A percentile compares a stretch with the other conserved stretches of the same genome.
Conservation (phyloP, 2,113 vertebrate genomes). For the Fregetta grallaria region DNA sequence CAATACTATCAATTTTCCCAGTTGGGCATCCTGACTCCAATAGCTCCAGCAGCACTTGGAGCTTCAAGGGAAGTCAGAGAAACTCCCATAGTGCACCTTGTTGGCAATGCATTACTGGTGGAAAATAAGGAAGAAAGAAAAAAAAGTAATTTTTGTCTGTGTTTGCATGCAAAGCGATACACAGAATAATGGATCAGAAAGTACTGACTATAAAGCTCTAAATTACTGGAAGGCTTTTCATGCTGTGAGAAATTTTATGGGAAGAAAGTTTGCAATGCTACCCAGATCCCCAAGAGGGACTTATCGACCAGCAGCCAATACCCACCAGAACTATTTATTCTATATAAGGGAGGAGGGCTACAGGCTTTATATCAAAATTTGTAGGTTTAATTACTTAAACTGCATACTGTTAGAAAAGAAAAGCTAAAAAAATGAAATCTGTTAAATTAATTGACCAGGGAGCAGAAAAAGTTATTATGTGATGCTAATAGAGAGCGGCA, state of each 20-base stretch:
- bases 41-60: neutral
- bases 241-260: neutral
- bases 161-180: neutral
- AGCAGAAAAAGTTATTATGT: neutral
- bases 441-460: neutral
- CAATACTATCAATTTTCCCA: neutral
- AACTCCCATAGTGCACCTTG: neutral
- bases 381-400: conserved; percentile 26
- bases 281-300: neutral
- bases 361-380: neutral
- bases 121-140: neutral
- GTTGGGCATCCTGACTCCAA: neutral
- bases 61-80: neutral
- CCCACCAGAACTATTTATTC: neutral
- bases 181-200: neutral
- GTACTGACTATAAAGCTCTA: neutral
- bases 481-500: neutral
- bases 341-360: neutral
- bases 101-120: neutral
- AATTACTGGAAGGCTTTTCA: neutral
- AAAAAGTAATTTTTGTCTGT: rapidly evolving
- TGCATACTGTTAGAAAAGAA: neutral
- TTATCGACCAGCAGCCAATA: neutral
- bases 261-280: neutral
- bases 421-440: neutral